Percentiles rank a stretch among this genome's conserved stretches.
Conservation (phyloP, 2,888 invertebrate species). For the Pantelozetes paolii region DNA sequence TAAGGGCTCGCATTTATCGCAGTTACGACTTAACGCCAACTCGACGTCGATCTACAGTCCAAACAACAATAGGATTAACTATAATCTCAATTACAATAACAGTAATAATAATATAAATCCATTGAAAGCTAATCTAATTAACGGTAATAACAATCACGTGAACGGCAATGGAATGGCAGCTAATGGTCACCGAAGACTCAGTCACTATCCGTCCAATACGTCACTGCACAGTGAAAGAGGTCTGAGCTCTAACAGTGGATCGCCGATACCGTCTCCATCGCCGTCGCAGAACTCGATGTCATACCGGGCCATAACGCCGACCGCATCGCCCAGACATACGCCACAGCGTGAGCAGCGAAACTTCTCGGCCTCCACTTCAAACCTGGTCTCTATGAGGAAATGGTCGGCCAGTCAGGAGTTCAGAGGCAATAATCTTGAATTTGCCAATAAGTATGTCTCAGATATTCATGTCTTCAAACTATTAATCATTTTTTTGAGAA, state of each 20-base stretch:
- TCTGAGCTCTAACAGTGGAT: slow-evolving; percentile 65
- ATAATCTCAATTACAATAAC: slow-evolving; percentile 26
- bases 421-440: slow-evolving; percentile 40
- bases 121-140: not conserved
- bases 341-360: slow-evolving; percentile 50
- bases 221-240: slow-evolving; percentile 68
- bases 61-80: not conserved
- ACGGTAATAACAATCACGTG: not conserved
- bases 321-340: slow-evolving; percentile 44
- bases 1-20: slow-evolving; percentile 20
- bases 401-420: slow-evolving; percentile 47
- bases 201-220: slow-evolving; percentile 76
- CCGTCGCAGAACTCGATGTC: slow-evolving; percentile 51
- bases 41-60: slow-evolving; percentile 7
- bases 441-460: slow-evolving; percentile 36
- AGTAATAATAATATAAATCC: not conserved
- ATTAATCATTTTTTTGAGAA: too few relatives aligned
- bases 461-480: too few relatives aligned
- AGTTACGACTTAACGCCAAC: not conserved
- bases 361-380: slow-evolving; percentile 46
- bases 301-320: slow-evolving; percentile 34
- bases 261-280: slow-evolving; percentile 67
- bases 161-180: not conserved
- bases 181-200: slow-evolving; percentile 49
- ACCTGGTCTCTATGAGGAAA: slow-evolving; percentile 46